Percentiles rank a stretch among this genome's conserved stretches.
phyloP scores from a whole-genome alignment of 1,140 invertebrate genomes.

The Musca vetustissima region DNA sequence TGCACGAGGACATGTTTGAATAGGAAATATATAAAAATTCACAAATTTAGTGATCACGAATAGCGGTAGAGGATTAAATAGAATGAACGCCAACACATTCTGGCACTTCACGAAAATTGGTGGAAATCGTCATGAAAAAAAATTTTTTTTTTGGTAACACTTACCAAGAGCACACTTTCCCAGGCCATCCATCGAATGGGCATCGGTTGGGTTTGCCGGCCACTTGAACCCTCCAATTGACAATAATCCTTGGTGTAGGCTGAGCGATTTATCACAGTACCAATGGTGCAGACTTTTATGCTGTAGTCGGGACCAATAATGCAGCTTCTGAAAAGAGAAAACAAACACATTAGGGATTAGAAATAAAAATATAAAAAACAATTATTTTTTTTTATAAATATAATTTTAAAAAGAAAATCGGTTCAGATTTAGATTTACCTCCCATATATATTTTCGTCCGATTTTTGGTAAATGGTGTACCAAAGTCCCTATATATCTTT shows the following conservation, averaged over 20 bases:
- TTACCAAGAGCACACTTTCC: slow-evolving; percentile 81
- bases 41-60: not conserved
- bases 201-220: slow-evolving; percentile 59
- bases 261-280: slow-evolving; percentile 65
- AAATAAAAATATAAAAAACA: too few species aligned
- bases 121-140: too few species aligned
- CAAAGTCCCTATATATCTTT: too few species aligned
- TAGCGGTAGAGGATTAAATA: not conserved
- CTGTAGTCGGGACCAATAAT: slow-evolving; percentile 76
- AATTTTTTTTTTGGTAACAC: slow-evolving; percentile 34
- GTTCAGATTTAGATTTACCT: too few species aligned
- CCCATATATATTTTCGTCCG: too few species aligned
- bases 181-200: slow-evolving; percentile 81
- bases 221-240: slow-evolving; percentile 63
- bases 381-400: too few species aligned
- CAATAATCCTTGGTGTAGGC: slow-evolving; percentile 73
- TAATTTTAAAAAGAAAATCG: too few species aligned
- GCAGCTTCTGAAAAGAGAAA: slow-evolving; percentile 81
- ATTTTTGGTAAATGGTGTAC: too few species aligned
- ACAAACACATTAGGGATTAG: too few species aligned
- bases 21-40: too few species aligned
- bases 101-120: not conserved
- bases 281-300: slow-evolving; percentile 82
- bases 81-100: not conserved
- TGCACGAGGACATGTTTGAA: not conserved